These are phyloP conservation scores for Paratilapia polleni DNA, from an alignment of 2,113 vertebrate species.

Conservation along the genomic window DNA sequence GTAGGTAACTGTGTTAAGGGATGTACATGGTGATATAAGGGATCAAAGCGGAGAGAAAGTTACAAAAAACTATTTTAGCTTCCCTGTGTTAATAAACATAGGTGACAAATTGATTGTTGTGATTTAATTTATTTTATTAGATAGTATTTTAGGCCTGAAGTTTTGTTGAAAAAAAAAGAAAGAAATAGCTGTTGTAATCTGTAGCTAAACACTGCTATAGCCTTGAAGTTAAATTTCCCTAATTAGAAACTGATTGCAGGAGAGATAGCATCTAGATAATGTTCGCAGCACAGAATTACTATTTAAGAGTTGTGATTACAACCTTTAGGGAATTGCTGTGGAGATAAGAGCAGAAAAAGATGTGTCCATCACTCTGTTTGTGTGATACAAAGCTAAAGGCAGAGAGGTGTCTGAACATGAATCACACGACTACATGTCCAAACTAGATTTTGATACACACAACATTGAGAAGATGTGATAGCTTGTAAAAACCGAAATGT, in stretches of 20 bases:
- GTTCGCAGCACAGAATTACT: conserved; percentile 35
- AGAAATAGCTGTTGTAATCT: neutral
- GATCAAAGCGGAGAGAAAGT: neutral
- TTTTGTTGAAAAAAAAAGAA: neutral
- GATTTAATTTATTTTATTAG: neutral
- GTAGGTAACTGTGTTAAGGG: neutral
- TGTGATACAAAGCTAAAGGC: neutral
- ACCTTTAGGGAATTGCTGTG: conserved; percentile 30
- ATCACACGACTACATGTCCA: neutral
- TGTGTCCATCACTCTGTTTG: neutral
- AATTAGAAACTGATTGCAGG: conserved; percentile 66
- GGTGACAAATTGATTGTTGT: neutral
- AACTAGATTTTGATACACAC: neutral
- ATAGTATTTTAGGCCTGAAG: neutral
- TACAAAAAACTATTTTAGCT: neutral
- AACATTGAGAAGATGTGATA: neutral
- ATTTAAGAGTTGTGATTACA: conserved; percentile 48
- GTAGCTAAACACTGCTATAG: neutral
- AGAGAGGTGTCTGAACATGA: neutral
- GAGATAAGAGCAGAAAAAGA: conserved; percentile 6
- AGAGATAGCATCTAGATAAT: conserved; percentile 44
- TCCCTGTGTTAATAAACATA: neutral
- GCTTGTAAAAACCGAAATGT: neutral
- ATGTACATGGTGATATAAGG: neutral
- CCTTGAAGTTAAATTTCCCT: conserved; percentile 38